Percentiles rank a stretch among this genome's conserved stretches.
Evolutionary conservation across 1,140 invertebrate genomes (phyloP).

Genomic region (Hycleus phaleratus): DNA sequence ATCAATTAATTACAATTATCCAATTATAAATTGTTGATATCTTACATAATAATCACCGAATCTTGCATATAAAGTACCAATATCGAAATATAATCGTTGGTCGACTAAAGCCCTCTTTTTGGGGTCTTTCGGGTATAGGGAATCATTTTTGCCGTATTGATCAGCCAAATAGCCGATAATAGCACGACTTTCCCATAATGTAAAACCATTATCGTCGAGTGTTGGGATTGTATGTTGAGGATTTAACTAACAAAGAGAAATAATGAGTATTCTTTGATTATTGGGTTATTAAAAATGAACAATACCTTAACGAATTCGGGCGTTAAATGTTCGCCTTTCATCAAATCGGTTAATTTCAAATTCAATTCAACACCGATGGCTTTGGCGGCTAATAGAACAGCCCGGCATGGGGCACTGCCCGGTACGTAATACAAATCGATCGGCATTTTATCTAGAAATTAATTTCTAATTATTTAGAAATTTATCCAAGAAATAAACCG

Average conservation of each 20-base stretch:
- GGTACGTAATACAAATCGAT: slow-evolving; percentile 50
- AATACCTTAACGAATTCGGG: slow-evolving; percentile 68
- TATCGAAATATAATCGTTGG: slow-evolving; percentile 66
- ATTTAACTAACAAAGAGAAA: slow-evolving; percentile 47
- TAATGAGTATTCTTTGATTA: background rate
- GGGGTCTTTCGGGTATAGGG: slow-evolving; percentile 65
- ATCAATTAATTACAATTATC: slow-evolving; percentile 6
- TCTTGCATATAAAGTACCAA: slow-evolving; percentile 57
- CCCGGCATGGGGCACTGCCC: slow-evolving; percentile 53
- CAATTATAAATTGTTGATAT: slow-evolving; percentile 14
- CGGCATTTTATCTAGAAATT: slow-evolving; percentile 28
- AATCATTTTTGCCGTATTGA: slow-evolving; percentile 63
- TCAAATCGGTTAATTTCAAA: slow-evolving; percentile 52
- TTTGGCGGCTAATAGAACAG: slow-evolving; percentile 56
- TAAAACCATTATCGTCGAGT: slow-evolving; percentile 58
- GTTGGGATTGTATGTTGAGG: slow-evolving; percentile 65
- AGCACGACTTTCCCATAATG: slow-evolving; percentile 61
- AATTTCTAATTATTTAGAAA: too few relatives aligned
- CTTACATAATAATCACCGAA: slow-evolving; percentile 58
- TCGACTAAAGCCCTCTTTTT: slow-evolving; percentile 63
- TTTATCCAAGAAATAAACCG: too few relatives aligned
- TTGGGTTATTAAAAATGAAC: background rate
- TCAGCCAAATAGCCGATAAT: slow-evolving; percentile 65
- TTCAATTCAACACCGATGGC: slow-evolving; percentile 60
- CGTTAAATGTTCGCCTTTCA: slow-evolving; percentile 60